These are phyloP conservation scores for Conchocele bisecta DNA, from an alignment of 2,888 invertebrate genomes.

Conservation along the genomic window DNA sequence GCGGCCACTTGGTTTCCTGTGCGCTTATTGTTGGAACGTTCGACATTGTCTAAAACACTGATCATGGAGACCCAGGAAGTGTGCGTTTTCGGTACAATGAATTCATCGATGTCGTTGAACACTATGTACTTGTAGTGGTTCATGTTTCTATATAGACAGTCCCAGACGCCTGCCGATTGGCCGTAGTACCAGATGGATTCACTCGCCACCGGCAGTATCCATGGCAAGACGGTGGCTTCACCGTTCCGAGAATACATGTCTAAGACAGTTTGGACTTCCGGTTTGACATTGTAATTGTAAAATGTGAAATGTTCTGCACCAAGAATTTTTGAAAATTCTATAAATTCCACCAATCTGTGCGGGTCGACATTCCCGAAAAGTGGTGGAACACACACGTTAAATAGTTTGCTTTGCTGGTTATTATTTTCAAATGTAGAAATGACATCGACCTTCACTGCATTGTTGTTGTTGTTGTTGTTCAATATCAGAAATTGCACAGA, in stretches of 20 bases:
- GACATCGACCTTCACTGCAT: neutral
- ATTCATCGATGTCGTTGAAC: constrained; percentile 69
- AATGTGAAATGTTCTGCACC: constrained; percentile 73
- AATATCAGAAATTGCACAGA: neutral
- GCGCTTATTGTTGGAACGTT: no score
- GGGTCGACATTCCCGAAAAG: constrained; percentile 67
- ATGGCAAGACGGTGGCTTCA: constrained; percentile 61
- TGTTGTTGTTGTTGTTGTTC: no score
- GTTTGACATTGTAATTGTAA: constrained; percentile 60
- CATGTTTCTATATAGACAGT: constrained; percentile 66
- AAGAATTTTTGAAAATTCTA: constrained; percentile 69
- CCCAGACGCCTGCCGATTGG: constrained; percentile 61
- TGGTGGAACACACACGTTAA: constrained; percentile 73
- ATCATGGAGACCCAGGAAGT: constrained; percentile 38
- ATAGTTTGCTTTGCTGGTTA: constrained; percentile 16
- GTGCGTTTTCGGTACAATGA: constrained; percentile 52
- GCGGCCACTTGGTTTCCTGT: constrained; percentile 62
- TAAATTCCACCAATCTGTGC: constrained; percentile 66
- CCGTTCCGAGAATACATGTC: constrained; percentile 56
- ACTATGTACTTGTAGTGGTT: constrained; percentile 45
- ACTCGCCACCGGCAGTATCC: constrained; percentile 62
- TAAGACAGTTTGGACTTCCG: constrained; percentile 48
- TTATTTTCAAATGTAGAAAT: neutral
- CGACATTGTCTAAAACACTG: neutral
- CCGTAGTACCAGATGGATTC: constrained; percentile 62